These are phyloP conservation scores for Maniola hyperantus DNA, from an alignment of 2,888 invertebrate genomes.

Conservation along the genomic window DNA sequence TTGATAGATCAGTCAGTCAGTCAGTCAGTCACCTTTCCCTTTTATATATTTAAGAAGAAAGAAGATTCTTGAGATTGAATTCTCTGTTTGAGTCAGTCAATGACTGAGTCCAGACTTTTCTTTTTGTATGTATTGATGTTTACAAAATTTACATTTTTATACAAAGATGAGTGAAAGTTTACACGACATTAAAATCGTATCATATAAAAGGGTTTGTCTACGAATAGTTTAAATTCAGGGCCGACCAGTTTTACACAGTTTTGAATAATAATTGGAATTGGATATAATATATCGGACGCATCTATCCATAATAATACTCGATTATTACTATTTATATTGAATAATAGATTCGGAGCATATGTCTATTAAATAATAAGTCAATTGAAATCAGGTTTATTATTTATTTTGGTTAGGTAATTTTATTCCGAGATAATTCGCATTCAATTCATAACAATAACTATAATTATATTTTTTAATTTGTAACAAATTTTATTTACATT, in stretches of 20 bases:
- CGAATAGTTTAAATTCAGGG: constrained; percentile 54
- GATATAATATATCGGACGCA: constrained; percentile 45
- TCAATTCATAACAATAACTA: neutral
- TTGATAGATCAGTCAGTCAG: no score
- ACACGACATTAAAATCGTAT: constrained; percentile 25
- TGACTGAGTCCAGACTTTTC: no score
- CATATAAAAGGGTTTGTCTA: constrained; percentile 34
- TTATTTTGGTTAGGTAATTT: neutral
- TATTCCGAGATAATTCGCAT: neutral
- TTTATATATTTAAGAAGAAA: no score
- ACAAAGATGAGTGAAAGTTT: neutral
- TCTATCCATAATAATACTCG: constrained; percentile 42
- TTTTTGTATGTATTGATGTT: no score
- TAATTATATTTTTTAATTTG: no score
- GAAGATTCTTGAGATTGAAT: no score
- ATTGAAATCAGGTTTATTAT: neutral
- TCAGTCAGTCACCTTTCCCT: no score
- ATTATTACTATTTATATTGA: constrained; percentile 23
- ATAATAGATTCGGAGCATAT: constrained; percentile 35
- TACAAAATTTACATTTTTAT: no score
- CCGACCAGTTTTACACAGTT: constrained; percentile 52
- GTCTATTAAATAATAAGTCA: constrained; percentile 6
- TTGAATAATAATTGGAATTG: constrained; percentile 51
- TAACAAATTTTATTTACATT: no score
- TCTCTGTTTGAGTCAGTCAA: no score